These are phyloP conservation scores for Engystomops pustulosus DNA, from an alignment of 2,113 vertebrate genomes.

Conservation along the genomic window DNA sequence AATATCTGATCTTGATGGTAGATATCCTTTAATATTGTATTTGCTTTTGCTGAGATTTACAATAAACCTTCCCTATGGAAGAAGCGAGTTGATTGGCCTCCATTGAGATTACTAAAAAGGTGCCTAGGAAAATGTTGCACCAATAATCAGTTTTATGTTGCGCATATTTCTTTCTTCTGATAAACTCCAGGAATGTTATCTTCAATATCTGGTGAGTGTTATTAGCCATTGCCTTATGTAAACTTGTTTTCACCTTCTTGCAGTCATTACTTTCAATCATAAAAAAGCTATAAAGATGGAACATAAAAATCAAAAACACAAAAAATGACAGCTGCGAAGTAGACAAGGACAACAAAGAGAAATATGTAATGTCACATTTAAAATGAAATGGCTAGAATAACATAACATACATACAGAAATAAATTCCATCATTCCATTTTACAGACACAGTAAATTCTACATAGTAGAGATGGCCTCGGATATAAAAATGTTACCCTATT, in stretches of 20 bases:
- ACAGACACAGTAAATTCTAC: not conserved
- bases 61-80: not conserved
- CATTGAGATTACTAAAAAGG: constrained; percentile 5
- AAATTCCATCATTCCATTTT: not conserved
- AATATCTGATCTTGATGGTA: too few species aligned
- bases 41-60: not conserved
- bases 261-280: not conserved
- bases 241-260: not conserved
- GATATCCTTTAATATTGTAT: not conserved
- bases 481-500: not conserved
- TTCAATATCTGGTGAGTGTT: not conserved
- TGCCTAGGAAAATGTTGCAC: not conserved
- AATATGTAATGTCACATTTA: not conserved
- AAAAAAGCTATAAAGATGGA: not conserved
- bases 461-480: not conserved
- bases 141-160: constrained; percentile 15
- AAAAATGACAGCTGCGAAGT: not conserved
- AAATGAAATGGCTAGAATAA: not conserved
- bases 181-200: not conserved
- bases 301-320: too few species aligned
- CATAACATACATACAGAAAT: not conserved
- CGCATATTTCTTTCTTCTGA: not conserved
- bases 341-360: not conserved
- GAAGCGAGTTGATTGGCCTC: not conserved
- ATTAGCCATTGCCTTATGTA: not conserved